Evolutionary conservation across 2,113 vertebrate genomes (phyloP).

Genomic region (Casuarius casuarius): DNA sequence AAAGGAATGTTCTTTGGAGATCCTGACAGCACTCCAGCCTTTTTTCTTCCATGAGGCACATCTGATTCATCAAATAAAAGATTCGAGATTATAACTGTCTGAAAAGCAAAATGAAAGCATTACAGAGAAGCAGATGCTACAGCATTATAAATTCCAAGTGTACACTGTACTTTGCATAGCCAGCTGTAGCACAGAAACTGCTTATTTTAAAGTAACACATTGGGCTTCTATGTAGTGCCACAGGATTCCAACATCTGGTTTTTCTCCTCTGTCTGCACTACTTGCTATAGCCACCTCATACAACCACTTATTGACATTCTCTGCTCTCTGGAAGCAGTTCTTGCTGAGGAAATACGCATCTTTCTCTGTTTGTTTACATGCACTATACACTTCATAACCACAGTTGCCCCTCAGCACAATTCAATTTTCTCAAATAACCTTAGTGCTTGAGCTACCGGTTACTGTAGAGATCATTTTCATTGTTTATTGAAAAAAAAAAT

Average conservation of each 20-base stretch:
- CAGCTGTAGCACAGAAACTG: slow-evolving; percentile 7
- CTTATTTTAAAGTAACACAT: not conserved
- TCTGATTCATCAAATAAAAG: not conserved
- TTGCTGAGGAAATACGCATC: slow-evolving; percentile 12
- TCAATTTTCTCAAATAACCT: slow-evolving; percentile 47
- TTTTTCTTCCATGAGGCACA: not conserved
- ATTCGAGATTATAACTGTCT: not conserved
- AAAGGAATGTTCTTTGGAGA: not conserved
- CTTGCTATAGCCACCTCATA: not conserved
- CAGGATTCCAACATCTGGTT: not conserved
- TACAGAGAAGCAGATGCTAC: slow-evolving; percentile 13
- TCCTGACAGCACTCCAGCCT: not conserved
- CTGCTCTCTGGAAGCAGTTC: not conserved
- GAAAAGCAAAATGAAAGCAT: not conserved
- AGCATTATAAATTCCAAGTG: slow-evolving; percentile 5
- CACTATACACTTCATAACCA: slow-evolving; percentile 27
- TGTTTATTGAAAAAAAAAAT: not conserved
- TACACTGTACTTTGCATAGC: not conserved
- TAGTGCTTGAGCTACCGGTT: not conserved
- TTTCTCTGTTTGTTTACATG: slow-evolving; percentile 44
- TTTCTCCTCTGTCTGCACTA: not conserved
- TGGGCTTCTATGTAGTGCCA: not conserved
- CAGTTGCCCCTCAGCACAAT: slow-evolving; percentile 27
- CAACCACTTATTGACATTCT: not conserved
- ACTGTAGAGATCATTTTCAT: not conserved